A percentile compares a stretch with the other conserved stretches of the same genome.
phyloP scores from a whole-genome alignment of 2,797 vertebrate species.

The Rhinophrynus dorsalis region DNA sequence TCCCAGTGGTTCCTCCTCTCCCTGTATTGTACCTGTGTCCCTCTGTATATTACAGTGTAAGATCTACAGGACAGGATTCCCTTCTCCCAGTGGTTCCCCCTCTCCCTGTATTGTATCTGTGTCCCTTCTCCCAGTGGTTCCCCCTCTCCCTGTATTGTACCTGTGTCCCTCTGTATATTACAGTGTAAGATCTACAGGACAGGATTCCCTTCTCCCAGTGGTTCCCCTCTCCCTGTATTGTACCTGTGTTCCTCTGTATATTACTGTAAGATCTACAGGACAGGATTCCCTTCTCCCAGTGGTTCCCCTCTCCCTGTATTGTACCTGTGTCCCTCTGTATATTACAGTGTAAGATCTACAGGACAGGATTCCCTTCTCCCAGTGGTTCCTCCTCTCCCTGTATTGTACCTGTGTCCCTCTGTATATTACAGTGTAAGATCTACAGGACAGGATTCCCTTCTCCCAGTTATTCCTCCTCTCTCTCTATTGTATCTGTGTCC shows the following conservation, averaged over 20 bases:
- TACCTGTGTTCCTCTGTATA: too few species aligned
- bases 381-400: neutral
- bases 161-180: conserved; percentile 10
- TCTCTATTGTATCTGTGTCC: neutral
- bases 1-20: too few species aligned
- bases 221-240: too few species aligned
- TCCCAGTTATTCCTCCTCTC: neutral
- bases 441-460: neutral
- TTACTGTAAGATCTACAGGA: too few species aligned
- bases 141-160: too few species aligned
- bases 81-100: neutral
- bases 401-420: neutral
- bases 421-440: neutral
- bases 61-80: neutral
- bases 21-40: conserved; percentile 1
- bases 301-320: too few species aligned
- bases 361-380: neutral
- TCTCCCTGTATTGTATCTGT: too few species aligned
- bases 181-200: neutral
- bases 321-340: too few species aligned
- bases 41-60: conserved; percentile 11
- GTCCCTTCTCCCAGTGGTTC: too few species aligned
- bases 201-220: too few species aligned
- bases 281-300: too few species aligned
- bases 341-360: too few species aligned